phyloP scores from a whole-genome alignment of 2,797 vertebrate species.

The Bufotes viridis region DNA sequence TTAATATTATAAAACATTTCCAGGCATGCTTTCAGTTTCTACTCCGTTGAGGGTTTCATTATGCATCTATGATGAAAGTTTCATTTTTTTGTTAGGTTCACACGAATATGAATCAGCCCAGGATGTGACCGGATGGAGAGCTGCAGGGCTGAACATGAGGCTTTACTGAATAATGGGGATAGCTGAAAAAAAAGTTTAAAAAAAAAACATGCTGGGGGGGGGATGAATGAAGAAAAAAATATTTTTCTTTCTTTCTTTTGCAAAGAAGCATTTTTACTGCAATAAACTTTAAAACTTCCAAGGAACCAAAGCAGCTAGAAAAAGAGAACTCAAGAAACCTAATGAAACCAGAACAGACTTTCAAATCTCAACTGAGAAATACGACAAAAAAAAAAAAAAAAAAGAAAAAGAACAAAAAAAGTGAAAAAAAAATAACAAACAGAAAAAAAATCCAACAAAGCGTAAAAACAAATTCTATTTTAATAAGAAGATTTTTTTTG shows the following conservation, averaged over 20 bases:
- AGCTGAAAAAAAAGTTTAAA: constrained; percentile 27
- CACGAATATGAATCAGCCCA: constrained; percentile 35
- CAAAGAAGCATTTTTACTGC: constrained; percentile 66
- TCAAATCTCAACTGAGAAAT: constrained; percentile 50
- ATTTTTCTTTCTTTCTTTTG: constrained; percentile 66
- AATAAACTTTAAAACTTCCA: constrained; percentile 63
- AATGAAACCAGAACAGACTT: constrained; percentile 58
- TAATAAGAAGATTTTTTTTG: constrained; percentile 74
- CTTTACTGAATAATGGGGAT: constrained; percentile 53
- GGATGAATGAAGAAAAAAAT: constrained; percentile 57
- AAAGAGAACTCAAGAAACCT: constrained; percentile 60
- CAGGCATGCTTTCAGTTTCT: background rate
- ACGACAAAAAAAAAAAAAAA: constrained; percentile 21
- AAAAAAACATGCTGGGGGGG: constrained; percentile 47
- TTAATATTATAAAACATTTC: background rate
- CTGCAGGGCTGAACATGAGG: constrained; percentile 51
- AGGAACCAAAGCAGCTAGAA: constrained; percentile 64
- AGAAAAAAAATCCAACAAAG: constrained; percentile 45
- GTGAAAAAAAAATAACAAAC: constrained; percentile 23
- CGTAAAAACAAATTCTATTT: constrained; percentile 75
- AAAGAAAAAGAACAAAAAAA: constrained; percentile 26
- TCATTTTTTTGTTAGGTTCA: constrained; percentile 46
- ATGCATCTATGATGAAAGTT: background rate
- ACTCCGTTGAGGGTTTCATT: background rate
- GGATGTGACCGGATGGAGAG: constrained; percentile 50